These are phyloP conservation scores for Drosophila subsilvestris DNA, from an alignment of 2,888 invertebrate genomes.

Conservation along the genomic window DNA sequence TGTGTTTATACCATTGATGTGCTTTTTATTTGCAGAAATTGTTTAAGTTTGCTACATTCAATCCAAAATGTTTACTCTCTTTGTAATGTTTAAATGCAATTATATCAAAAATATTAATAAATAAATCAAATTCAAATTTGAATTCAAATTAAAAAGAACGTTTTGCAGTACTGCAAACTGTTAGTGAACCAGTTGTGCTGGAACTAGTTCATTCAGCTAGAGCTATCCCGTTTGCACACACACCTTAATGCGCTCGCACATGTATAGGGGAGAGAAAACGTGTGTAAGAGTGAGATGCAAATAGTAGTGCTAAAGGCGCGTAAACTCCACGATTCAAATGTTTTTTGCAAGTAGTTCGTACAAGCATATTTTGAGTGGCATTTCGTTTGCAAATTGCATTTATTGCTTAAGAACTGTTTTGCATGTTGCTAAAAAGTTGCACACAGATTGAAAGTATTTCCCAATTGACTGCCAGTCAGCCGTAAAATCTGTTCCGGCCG, in stretches of 20 bases:
- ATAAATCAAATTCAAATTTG: background rate
- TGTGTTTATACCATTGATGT: background rate
- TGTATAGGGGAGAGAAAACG: rapidly evolving
- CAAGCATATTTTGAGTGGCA: background rate
- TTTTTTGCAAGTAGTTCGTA: no score
- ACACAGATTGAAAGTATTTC: conserved; percentile 42
- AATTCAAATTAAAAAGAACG: background rate
- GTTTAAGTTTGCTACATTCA: conserved; percentile 34
- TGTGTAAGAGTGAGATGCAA: conserved; percentile 10
- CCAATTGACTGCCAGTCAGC: conserved; percentile 55
- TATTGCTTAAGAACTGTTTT: conserved; percentile 8
- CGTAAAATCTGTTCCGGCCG: conserved; percentile 62
- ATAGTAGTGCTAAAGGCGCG: background rate
- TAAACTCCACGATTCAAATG: background rate
- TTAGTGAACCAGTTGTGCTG: background rate
- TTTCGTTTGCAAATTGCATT: background rate
- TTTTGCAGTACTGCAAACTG: conserved; percentile 12
- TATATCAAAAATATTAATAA: conserved; percentile 7
- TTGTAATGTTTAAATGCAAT: background rate
- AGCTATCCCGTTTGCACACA: conserved; percentile 6
- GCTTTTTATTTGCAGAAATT: conserved; percentile 57
- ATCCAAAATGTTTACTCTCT: background rate
- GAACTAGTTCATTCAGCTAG: background rate
- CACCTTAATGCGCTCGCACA: no score
- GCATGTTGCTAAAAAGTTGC: background rate